phyloP scores from a whole-genome alignment of 2,888 invertebrate genomes.

The Drosophila testacea region DNA sequence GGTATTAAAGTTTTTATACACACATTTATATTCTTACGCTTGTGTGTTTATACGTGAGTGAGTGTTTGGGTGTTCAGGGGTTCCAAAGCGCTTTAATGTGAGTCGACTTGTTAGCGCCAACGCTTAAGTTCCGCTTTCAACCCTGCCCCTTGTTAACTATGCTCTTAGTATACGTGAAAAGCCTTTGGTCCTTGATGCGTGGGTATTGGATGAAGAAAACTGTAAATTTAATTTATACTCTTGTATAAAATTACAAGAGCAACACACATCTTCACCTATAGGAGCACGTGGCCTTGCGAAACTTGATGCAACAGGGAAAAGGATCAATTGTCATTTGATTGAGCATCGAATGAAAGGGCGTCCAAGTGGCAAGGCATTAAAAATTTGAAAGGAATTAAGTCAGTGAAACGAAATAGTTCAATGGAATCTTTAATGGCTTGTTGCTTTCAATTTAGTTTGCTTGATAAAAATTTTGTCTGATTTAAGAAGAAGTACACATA shows the following conservation, averaged over 20 bases:
- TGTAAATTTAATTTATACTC: slow-evolving; percentile 47
- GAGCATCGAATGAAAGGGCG: slow-evolving; percentile 11
- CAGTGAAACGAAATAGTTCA: slow-evolving; percentile 33
- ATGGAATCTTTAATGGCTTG: slow-evolving; percentile 24
- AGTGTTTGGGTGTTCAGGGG: slow-evolving; percentile 21
- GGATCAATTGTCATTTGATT: slow-evolving; percentile 49
- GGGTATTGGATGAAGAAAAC: slow-evolving; percentile 28
- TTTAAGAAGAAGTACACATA: no score
- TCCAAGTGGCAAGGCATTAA: slow-evolving; percentile 20
- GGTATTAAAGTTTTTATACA: slow-evolving; percentile 53
- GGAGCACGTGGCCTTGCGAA: slow-evolving; percentile 7
- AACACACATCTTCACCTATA: not conserved
- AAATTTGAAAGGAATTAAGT: slow-evolving; percentile 17
- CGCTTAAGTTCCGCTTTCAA: slow-evolving; percentile 14
- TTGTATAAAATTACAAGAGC: slow-evolving; percentile 10
- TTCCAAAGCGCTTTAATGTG: slow-evolving; percentile 44
- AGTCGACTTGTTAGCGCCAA: slow-evolving; percentile 46
- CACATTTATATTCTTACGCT: slow-evolving; percentile 26
- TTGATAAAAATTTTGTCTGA: no score
- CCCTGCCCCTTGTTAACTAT: not conserved
- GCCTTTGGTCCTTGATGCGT: slow-evolving; percentile 5
- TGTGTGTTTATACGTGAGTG: slow-evolving; percentile 7
- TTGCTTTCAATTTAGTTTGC: slow-evolving; percentile 5
- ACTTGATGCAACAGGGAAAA: slow-evolving; percentile 3
- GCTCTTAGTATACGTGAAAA: slow-evolving; percentile 12